A percentile compares a stretch with the other conserved stretches of the same genome.
Evolutionary conservation across 1,140 invertebrate species (phyloP).

Genomic region (Drosophila leontia): DNA sequence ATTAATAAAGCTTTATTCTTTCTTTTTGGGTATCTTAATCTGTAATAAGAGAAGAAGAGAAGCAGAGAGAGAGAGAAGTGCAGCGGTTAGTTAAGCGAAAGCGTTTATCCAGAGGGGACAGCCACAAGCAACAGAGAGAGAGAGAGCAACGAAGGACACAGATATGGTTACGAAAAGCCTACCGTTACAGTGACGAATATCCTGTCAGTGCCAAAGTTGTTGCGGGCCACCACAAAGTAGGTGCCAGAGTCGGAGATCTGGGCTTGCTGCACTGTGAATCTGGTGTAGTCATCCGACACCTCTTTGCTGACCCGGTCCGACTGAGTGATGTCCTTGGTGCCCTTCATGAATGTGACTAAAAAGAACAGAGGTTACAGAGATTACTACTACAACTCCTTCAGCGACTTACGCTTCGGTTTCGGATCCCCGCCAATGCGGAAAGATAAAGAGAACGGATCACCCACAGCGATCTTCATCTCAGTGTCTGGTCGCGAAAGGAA

Average conservation of each 20-base stretch:
- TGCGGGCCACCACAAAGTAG: slow-evolving; percentile 97
- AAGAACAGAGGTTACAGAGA: slow-evolving; percentile 1
- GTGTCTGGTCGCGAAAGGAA: slow-evolving; percentile 92
- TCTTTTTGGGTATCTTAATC: slow-evolving; percentile 84
- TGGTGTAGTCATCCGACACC: slow-evolving; percentile 92
- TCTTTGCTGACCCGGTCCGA: slow-evolving; percentile 92
- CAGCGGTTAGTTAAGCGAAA: slow-evolving; percentile 64
- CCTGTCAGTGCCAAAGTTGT: slow-evolving; percentile 94
- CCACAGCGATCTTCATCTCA: slow-evolving; percentile 89
- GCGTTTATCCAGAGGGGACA: slow-evolving; percentile 53
- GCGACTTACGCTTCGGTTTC: slow-evolving; percentile 90
- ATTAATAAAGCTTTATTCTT: slow-evolving; percentile 77
- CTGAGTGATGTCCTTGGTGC: slow-evolving; percentile 92
- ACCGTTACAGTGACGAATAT: slow-evolving; percentile 93
- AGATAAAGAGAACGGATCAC: slow-evolving; percentile 92
- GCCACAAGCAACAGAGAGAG: slow-evolving; percentile 33
- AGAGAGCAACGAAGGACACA: neutral
- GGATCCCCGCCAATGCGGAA: slow-evolving; percentile 92
- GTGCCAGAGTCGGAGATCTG: slow-evolving; percentile 95
- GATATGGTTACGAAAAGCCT: slow-evolving; percentile 41
- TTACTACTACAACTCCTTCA: no score
- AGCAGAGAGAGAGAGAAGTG: slow-evolving; percentile 43
- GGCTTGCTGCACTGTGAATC: slow-evolving; percentile 94
- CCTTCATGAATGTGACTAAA: slow-evolving; percentile 94
- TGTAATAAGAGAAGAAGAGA: slow-evolving; percentile 59